These are phyloP conservation scores for Diploptera punctata DNA, from an alignment of 2,888 invertebrate genomes.

Conservation along the genomic window DNA sequence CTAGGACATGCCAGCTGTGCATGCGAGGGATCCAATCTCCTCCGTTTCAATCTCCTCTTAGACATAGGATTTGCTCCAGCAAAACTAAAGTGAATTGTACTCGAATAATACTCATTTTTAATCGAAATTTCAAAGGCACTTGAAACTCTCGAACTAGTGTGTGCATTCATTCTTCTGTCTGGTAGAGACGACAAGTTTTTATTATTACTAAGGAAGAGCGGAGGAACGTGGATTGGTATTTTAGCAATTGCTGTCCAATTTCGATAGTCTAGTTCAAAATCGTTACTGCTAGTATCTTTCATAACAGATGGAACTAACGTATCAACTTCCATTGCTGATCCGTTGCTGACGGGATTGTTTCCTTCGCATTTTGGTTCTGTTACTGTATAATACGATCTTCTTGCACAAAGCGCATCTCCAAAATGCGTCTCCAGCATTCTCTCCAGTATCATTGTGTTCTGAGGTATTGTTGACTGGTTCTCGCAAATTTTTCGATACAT, in stretches of 20 bases:
- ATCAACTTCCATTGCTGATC: constrained; percentile 14
- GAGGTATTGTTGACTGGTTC: background rate
- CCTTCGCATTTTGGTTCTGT: background rate
- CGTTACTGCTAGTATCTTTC: constrained; percentile 5
- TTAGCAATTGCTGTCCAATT: constrained; percentile 29
- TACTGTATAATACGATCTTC: background rate
- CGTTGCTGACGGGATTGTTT: background rate
- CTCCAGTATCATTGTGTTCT: background rate
- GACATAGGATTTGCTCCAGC: constrained; percentile 34
- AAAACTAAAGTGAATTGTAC: constrained; percentile 30
- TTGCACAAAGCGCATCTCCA: constrained; percentile 29
- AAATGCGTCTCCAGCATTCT: constrained; percentile 20
- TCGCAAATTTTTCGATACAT: constrained; percentile 22
- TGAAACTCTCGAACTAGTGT: background rate
- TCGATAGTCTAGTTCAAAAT: constrained; percentile 26
- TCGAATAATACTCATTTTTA: background rate
- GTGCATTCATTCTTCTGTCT: background rate
- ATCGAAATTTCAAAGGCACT: constrained; percentile 18
- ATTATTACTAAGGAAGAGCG: background rate
- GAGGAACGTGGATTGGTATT: constrained; percentile 16
- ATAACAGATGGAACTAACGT: background rate
- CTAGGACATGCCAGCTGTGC: constrained; percentile 22
- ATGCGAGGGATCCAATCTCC: constrained; percentile 17
- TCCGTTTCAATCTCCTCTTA: background rate
- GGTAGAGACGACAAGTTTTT: background rate